Base-by-base conservation (phyloP, 1,140 invertebrate species). In the Eumaeus atala region DNA sequence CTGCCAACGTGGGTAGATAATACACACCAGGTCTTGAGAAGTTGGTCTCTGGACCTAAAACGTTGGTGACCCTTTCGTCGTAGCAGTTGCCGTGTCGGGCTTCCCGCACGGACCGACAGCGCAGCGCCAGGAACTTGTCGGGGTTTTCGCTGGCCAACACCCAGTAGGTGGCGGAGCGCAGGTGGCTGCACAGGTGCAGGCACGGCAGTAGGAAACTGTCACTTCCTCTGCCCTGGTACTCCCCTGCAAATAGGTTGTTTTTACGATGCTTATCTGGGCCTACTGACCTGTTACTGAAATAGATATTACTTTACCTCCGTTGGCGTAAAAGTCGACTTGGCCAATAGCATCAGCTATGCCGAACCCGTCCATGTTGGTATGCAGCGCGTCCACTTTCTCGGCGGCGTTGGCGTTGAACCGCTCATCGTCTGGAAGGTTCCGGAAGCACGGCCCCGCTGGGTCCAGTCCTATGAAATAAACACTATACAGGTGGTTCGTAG, bases 271-370 rank as follows among this genome's bases (percentile, higher is more conserved):
- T n/a, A n/a, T n/a, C n/a, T n/a, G n/a, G n/a, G n/a, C n/a, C n/a
- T n/a, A n/a, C n/a, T n/a, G n/a, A n/a, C n/a, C n/a, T n/a, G n/a
- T n/a, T n/a, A n/a, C n/a, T n/a, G n/a, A n/a, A n/a, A n/a, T n/a
- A n/a, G n/a, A n/a, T n/a, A n/a, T n/a, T n/a, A n/a, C n/a, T 54
- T 86, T 78, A 49, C 93, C 93, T 18, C 93, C 93, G 68, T 94
- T 94, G 1, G 93, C 89, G 62, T 93, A 94, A 67, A 93, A 92
- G 74, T 95, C 93, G 0, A 92, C 90, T 65, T 93, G 90, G 0
- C 92, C 93, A 9, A 91, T 71, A 0, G 88, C 85, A 53, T 90
- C 89, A 10, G 90, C 79, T 58, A 93, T 91, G 0, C 93, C 93
- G 61, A 92, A 92, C 17, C 90, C 90, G 3, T 90, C 90, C 1